Percentiles rank a stretch among this genome's conserved stretches.
phyloP scores from a whole-genome alignment of 2,113 vertebrate genomes.

The Emydura subglobosa region DNA sequence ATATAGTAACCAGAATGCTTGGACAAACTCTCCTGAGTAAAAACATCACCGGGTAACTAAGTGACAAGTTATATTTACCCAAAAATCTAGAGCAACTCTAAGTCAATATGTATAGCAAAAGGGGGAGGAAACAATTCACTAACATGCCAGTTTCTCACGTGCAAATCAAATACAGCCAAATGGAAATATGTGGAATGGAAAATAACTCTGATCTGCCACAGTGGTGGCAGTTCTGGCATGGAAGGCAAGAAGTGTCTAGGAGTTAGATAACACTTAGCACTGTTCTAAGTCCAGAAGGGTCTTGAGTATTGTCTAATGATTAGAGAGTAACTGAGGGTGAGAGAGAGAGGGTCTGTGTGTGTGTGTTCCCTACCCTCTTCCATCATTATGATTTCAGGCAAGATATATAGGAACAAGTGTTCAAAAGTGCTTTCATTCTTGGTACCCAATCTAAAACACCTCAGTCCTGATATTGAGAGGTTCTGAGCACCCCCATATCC shows the following conservation, averaged over 20 bases:
- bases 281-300: neutral
- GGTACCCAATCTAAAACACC: neutral
- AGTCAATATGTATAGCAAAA: neutral
- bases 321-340: neutral
- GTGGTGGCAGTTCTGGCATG: neutral
- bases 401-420: neutral
- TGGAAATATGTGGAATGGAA: neutral
- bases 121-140: neutral
- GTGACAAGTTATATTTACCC: neutral
- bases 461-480: neutral
- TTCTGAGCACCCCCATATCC: neutral
- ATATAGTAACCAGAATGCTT: neutral
- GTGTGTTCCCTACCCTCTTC: neutral
- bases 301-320: neutral
- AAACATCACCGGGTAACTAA: neutral
- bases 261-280: too few relatives aligned
- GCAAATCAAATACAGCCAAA: neutral
- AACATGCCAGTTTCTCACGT: neutral
- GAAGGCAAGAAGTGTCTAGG: neutral
- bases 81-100: neutral
- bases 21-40: neutral
- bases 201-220: neutral
- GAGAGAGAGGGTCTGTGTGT: too few relatives aligned
- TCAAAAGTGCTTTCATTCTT: neutral
- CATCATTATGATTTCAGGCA: neutral